Evolutionary conservation across 2,113 vertebrate species (phyloP).

Genomic region (Aptenodytes patagonicus): DNA sequence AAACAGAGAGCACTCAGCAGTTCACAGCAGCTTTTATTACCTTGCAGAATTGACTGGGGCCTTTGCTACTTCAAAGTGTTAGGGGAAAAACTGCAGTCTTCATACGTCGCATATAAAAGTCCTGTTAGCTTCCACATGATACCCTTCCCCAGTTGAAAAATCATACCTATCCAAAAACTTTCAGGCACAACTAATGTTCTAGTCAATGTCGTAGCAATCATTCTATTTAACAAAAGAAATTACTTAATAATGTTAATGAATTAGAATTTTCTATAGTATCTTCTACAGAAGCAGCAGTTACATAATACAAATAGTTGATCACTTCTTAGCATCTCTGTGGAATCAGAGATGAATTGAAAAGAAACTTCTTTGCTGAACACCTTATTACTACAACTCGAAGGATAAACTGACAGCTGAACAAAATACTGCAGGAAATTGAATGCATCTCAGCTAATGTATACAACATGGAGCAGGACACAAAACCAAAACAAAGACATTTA

Average conservation of each 20-base stretch:
- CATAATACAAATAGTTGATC: not conserved
- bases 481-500: not conserved
- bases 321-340: not conserved
- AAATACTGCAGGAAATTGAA: not conserved
- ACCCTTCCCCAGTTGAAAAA: not conserved
- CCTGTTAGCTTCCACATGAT: not conserved
- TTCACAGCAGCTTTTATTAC: not conserved
- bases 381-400: not conserved
- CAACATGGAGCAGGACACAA: not conserved
- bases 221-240: not conserved
- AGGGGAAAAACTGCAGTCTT: not conserved
- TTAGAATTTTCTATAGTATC: not conserved
- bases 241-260: not conserved
- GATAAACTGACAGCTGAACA: not conserved
- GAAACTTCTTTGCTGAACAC: not conserved
- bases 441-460: not conserved
- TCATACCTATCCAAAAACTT: not conserved
- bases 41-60: not conserved
- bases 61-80: not conserved
- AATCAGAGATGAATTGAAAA: not conserved
- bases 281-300: not conserved
- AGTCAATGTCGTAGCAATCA: not conserved
- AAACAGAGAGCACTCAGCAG: not conserved
- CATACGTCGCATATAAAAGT: fast-evolving
- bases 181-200: not conserved